Base-by-base conservation (phyloP, 2,888 invertebrate species). In the Ichneumon xanthorius region DNA sequence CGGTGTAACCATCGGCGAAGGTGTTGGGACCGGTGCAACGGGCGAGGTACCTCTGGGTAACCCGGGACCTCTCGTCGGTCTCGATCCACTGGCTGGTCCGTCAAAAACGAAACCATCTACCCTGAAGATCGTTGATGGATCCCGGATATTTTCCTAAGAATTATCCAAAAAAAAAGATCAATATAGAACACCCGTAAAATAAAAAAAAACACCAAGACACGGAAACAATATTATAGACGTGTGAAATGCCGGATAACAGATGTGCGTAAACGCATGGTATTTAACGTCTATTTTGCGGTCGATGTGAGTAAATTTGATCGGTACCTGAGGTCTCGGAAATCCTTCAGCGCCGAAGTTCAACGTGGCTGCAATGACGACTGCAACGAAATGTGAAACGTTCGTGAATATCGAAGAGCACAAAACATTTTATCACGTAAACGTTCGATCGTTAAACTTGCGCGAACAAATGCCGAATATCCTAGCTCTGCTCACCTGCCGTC, bases 81-180 rank as follows among this genome's bases (percentile, higher is more conserved):
- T 16, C 11, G 83, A 67, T 73, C 87, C 63, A 16, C 86, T 80
- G 5, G 82, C 86, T 9, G 88, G 88, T 5, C 91, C 91, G 26
- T 58, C 58, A 26, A 58, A 58, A 58, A 26, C 58, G 58, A 58
- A 58, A 4, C 58, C 58, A 14, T 58, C 58, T 58, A 58, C 58
- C 58, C 11, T 22, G 11, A 22, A 22, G 58, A 58, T 22, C 26
- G 26, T 58, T 9, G 58, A 9, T 14, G 14, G 1, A 22, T 58
- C 58, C 4, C 14, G 11, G 26, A 4, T 11, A 22, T 22, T 22
- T 4, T 1, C 14, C 58, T 58, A 22, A 58, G 26, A 58, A 58
- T 19, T 0, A 26, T 22, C 4, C 2, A 55, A n/a, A 7, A 53
- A 14, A 55, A 30, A 30, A 0, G 9, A 19, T 14, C 4, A 58